Evolutionary conservation across 2,888 invertebrate species (phyloP).

Genomic region (Hofmannophila pseudospretella): DNA sequence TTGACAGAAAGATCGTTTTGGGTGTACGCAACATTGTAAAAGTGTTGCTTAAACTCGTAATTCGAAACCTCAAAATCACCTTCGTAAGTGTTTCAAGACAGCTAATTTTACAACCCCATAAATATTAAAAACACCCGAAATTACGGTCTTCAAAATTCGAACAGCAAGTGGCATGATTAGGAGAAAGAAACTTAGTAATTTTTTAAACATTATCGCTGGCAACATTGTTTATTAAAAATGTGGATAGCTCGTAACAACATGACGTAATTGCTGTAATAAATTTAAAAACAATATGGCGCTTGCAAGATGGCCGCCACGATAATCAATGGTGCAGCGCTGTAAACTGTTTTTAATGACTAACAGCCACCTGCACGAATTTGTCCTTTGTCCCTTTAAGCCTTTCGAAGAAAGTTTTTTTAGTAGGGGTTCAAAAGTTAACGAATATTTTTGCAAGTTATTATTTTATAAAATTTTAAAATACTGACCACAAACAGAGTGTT

Average conservation of each 20-base stretch:
- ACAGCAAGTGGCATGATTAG: slow-evolving; percentile 7
- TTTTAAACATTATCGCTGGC: slow-evolving; percentile 24
- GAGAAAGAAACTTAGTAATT: slow-evolving; percentile 8
- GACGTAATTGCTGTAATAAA: slow-evolving; percentile 62
- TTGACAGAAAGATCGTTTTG: no score
- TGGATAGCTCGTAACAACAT: slow-evolving; percentile 35
- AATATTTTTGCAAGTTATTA: no score
- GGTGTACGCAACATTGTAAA: no score
- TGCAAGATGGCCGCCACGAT: slow-evolving; percentile 48
- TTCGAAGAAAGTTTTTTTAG: slow-evolving; percentile 15
- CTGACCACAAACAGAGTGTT: no score
- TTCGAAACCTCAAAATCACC: neutral
- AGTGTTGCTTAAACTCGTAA: no score
- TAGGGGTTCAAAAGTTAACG: no score
- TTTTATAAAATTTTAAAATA: no score
- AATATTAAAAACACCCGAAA: slow-evolving; percentile 5
- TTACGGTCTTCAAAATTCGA: slow-evolving; percentile 3
- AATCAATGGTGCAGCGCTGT: slow-evolving; percentile 44
- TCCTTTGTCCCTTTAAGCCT: slow-evolving; percentile 10
- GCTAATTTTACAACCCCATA: slow-evolving; percentile 5
- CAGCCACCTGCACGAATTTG: slow-evolving; percentile 47
- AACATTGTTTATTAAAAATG: slow-evolving; percentile 33
- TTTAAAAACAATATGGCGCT: slow-evolving; percentile 61
- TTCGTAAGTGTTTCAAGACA: neutral
- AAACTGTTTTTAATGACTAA: slow-evolving; percentile 55